Conservation (phyloP, 2,797 vertebrate species). For the Discoglossus pictus region DNA sequence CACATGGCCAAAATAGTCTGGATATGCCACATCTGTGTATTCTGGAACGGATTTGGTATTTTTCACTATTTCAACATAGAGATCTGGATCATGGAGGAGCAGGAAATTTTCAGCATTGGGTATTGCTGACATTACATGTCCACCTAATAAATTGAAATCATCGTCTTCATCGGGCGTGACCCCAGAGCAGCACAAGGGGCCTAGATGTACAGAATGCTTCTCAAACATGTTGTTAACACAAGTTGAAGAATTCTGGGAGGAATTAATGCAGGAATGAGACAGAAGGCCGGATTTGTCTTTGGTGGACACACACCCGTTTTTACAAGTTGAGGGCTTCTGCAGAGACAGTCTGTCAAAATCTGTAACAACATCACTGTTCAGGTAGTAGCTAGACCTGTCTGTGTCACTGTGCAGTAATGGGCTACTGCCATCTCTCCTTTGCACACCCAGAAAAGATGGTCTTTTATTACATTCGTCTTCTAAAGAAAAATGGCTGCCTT, state of each 20-base stretch:
- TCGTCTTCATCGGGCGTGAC: conserved; percentile 80
- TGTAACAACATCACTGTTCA: conserved; percentile 79
- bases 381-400: conserved; percentile 57
- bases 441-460: conserved; percentile 66
- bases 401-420: conserved; percentile 56
- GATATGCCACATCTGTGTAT: conserved; percentile 94
- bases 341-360: conserved; percentile 80
- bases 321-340: conserved; percentile 63
- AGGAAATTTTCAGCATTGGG: conserved; percentile 78
- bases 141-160: conserved; percentile 68
- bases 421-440: conserved; percentile 65
- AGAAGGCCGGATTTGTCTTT: conserved; percentile 58
- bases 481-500: conserved; percentile 56
- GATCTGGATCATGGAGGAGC: conserved; percentile 88
- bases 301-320: conserved; percentile 20
- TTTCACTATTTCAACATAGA: conserved; percentile 93
- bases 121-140: conserved; percentile 75
- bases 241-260: conserved; percentile 62
- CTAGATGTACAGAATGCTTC: conserved; percentile 70
- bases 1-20: conserved; percentile 96
- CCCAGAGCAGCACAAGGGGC: conserved; percentile 78
- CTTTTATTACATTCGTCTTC: conserved; percentile 62
- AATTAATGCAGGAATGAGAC: conserved; percentile 56
- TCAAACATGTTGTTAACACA: conserved; percentile 71
- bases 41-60: conserved; percentile 85